A percentile compares a stretch with the other conserved stretches of the same genome.
phyloP scores from a whole-genome alignment of 2,888 invertebrate species.

The Aplocera efformata region DNA sequence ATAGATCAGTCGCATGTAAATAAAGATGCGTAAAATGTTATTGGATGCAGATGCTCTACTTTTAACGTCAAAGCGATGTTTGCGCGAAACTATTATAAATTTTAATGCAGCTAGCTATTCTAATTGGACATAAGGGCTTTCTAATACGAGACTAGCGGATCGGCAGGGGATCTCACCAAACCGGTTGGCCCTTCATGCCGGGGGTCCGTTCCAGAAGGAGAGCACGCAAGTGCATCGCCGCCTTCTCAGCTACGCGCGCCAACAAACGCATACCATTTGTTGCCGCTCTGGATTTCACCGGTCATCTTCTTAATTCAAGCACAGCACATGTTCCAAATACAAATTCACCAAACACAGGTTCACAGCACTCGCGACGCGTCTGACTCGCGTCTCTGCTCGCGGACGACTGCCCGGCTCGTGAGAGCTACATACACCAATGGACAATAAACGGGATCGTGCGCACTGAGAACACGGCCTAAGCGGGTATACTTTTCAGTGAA shows the following conservation, averaged over 20 bases:
- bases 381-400: slow-evolving; percentile 40
- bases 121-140: slow-evolving; percentile 34
- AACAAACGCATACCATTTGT: slow-evolving; percentile 63
- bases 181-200: slow-evolving; percentile 78
- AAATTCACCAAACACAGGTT: slow-evolving; percentile 25
- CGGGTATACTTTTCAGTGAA: slow-evolving; percentile 31
- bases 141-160: slow-evolving; percentile 43
- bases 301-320: slow-evolving; percentile 63
- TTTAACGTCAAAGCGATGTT: slow-evolving; percentile 7
- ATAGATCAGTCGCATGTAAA: slow-evolving; percentile 2
- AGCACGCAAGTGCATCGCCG: slow-evolving; percentile 63
- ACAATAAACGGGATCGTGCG: slow-evolving; percentile 61
- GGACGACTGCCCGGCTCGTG: slow-evolving; percentile 52
- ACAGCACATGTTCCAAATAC: slow-evolving; percentile 62
- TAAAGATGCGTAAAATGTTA: slow-evolving; percentile 11
- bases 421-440: no score
- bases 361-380: slow-evolving; percentile 37
- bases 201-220: slow-evolving; percentile 53
- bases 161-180: slow-evolving; percentile 71
- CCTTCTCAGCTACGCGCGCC: slow-evolving; percentile 56
- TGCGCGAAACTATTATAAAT: slow-evolving; percentile 1
- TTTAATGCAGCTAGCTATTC: neutral
- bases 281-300: slow-evolving; percentile 61
- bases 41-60: slow-evolving; percentile 9
- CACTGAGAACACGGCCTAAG: slow-evolving; percentile 49